phyloP scores from a whole-genome alignment of 2,797 vertebrate genomes.

The Bradypodion pumilum region DNA sequence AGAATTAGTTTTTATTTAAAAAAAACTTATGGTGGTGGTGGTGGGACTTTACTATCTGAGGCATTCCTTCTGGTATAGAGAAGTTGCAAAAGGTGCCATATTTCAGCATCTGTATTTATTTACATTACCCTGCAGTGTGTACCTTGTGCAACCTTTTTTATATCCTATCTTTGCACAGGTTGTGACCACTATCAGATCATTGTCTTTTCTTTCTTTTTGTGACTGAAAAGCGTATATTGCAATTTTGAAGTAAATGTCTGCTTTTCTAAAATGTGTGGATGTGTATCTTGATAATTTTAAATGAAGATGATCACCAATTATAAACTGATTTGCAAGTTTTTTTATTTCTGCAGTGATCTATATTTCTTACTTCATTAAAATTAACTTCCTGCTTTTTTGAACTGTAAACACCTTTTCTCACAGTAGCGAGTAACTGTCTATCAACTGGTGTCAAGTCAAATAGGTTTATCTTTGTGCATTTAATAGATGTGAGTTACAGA shows the following conservation, averaged over 20 bases:
- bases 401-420: not conserved
- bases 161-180: slow-evolving; percentile 77
- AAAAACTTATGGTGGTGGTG: slow-evolving; percentile 78
- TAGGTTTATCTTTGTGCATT: not conserved
- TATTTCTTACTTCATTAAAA: not conserved
- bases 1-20: slow-evolving; percentile 76
- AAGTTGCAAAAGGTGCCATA: slow-evolving; percentile 71
- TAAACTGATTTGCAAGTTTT: not conserved
- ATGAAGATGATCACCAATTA: slow-evolving; percentile 27
- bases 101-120: slow-evolving; percentile 78
- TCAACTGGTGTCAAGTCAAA: too few relatives aligned
- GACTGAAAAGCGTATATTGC: slow-evolving; percentile 78
- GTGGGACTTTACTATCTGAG: slow-evolving; percentile 80
- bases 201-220: slow-evolving; percentile 78
- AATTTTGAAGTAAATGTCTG: slow-evolving; percentile 80
- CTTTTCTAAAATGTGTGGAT: slow-evolving; percentile 73
- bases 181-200: slow-evolving; percentile 79
- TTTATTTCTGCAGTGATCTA: not conserved
- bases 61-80: slow-evolving; percentile 77
- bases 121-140: slow-evolving; percentile 72
- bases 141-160: slow-evolving; percentile 74
- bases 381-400: not conserved
- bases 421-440: not conserved
- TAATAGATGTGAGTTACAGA: not conserved
- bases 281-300: slow-evolving; percentile 53